These are phyloP conservation scores for Holotrichia oblita DNA, from an alignment of 1,140 invertebrate species.

Conservation along the genomic window DNA sequence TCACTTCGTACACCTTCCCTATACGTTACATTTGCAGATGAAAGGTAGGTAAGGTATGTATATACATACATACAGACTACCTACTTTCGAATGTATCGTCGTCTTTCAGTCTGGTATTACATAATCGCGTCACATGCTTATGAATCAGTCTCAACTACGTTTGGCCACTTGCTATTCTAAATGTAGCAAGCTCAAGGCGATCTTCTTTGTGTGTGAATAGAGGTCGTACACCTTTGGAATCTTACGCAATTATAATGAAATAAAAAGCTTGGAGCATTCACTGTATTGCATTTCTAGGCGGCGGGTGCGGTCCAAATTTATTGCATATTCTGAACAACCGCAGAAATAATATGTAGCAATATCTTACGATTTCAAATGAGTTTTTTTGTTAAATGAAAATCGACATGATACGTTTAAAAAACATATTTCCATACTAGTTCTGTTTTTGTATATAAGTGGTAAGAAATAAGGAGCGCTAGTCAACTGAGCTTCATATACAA, in stretches of 20 bases:
- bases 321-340: background rate
- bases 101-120: conserved; percentile 24
- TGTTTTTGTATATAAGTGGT: no score
- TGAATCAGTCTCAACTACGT: conserved; percentile 14
- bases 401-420: no score
- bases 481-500: no score
- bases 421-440: no score
- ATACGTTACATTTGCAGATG: no score
- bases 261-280: conserved; percentile 11
- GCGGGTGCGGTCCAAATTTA: conserved; percentile 7
- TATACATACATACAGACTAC: no score
- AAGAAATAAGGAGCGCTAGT: no score
- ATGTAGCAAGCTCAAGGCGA: conserved; percentile 39
- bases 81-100: conserved; percentile 17
- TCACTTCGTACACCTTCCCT: no score
- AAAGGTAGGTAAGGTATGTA: no score
- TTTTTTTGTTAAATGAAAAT: no score
- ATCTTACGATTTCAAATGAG: no score
- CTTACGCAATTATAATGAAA: conserved; percentile 16
- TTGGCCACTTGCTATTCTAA: conserved; percentile 31
- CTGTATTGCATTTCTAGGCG: background rate
- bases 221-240: conserved; percentile 30
- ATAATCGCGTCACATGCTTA: conserved; percentile 35
- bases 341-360: no score
- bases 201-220: background rate